These are phyloP conservation scores for Phrynocephalus guinanensis DNA, from an alignment of 2,797 vertebrate species.

Conservation along the genomic window DNA sequence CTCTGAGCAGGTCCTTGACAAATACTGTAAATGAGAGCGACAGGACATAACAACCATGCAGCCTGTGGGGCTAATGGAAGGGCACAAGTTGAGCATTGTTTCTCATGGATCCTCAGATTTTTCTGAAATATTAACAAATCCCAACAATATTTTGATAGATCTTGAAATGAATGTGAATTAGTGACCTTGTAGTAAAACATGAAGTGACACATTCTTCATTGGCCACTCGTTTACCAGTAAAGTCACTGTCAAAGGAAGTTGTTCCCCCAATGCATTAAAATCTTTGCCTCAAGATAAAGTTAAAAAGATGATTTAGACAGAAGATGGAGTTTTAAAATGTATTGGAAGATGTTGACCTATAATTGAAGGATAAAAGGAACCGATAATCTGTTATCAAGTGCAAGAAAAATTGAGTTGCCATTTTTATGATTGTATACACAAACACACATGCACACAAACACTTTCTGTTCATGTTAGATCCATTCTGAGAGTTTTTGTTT, in stretches of 20 bases:
- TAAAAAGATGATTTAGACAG: slow-evolving; percentile 12
- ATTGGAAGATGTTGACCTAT: not conserved
- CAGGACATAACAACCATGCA: not conserved
- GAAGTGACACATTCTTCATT: not conserved
- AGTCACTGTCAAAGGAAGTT: not conserved
- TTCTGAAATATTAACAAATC: not conserved
- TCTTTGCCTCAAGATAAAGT: slow-evolving; percentile 14
- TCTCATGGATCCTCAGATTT: not conserved
- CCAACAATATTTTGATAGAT: slow-evolving; percentile 38
- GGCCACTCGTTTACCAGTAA: not conserved
- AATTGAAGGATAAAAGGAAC: not conserved
- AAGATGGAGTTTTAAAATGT: not conserved
- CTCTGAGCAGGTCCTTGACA: not conserved
- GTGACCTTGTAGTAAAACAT: not conserved
- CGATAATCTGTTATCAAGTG: not conserved
- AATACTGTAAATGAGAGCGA: not conserved
- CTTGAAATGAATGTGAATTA: slow-evolving; percentile 13
- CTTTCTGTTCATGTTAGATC: not conserved
- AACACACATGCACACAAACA: no score
- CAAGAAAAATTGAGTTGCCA: not conserved
- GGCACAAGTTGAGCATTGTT: not conserved
- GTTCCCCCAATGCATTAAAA: not conserved
- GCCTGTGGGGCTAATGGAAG: not conserved
- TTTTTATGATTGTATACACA: not conserved
- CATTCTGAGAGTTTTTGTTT: not conserved